Evolutionary conservation across 2,888 invertebrate genomes (phyloP).

Genomic region (Exephanes ischioxanthus): DNA sequence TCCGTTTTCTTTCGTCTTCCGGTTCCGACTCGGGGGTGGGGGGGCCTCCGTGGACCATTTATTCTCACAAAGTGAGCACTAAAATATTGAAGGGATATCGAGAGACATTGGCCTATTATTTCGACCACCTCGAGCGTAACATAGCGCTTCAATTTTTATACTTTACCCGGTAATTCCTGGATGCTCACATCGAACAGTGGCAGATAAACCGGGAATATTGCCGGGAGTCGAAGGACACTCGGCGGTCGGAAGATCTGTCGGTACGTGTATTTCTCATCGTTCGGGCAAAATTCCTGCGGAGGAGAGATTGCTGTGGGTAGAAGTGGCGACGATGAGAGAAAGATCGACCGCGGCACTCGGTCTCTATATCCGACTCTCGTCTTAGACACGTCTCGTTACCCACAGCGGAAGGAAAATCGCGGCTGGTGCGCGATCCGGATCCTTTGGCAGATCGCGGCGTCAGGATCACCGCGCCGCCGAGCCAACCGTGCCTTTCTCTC

Average conservation of each 20-base stretch:
- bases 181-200: not conserved
- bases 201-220: not conserved
- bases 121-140: not conserved
- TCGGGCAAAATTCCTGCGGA: not conserved
- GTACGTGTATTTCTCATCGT: not conserved
- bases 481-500: slow-evolving; percentile 33
- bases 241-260: not conserved
- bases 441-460: slow-evolving; percentile 48
- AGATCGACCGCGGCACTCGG: not conserved
- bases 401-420: slow-evolving; percentile 26
- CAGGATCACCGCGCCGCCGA: slow-evolving; percentile 18
- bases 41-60: not conserved
- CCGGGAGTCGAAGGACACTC: not conserved
- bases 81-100: slow-evolving; percentile 6
- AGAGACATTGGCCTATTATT: not conserved
- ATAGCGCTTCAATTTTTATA: not conserved
- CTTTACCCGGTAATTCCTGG: not conserved
- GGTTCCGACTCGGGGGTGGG: not conserved
- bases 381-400: slow-evolving; percentile 42
- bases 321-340: slow-evolving; percentile 13
- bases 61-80: not conserved
- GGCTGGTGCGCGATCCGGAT: slow-evolving; percentile 38
- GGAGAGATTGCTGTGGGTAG: not conserved
- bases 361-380: slow-evolving; percentile 4
- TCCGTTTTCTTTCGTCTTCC: slow-evolving; percentile 1